Percentiles rank a stretch among this genome's conserved stretches.
These are phyloP conservation scores for Porites cylindrica DNA, from an alignment of 92 coral and sea anemone species.

Conservation along the genomic window DNA sequence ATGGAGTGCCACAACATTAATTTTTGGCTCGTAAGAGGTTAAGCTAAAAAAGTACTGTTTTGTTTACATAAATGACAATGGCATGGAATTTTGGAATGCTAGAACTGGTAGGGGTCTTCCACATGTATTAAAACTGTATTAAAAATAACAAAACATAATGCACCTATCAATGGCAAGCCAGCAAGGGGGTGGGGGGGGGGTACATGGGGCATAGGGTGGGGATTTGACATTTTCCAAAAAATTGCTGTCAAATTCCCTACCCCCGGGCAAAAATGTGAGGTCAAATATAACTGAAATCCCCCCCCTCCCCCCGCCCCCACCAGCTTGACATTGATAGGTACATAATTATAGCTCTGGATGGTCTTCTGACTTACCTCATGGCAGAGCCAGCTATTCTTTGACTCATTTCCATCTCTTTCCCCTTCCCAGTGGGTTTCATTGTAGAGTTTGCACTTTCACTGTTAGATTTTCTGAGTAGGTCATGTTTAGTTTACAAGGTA, in stretches of 20 bases:
- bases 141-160: no score
- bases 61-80: not conserved
- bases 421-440: not conserved
- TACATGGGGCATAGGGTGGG: no score
- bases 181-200: not conserved
- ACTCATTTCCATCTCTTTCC: slow-evolving; percentile 9
- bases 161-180: not conserved
- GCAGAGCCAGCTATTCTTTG: slow-evolving; percentile 13
- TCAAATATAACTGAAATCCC: no score
- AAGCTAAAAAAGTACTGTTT: slow-evolving; percentile 2
- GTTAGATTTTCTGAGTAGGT: not conserved
- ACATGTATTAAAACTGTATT: no score
- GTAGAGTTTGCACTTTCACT: slow-evolving; percentile 6
- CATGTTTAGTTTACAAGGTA: slow-evolving; percentile 3
- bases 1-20: no score
- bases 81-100: not conserved
- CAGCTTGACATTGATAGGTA: not conserved
- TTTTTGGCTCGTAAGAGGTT: not conserved
- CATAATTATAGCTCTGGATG: not conserved
- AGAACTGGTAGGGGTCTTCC: not conserved
- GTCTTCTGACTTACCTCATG: slow-evolving; percentile 11
- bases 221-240: no score
- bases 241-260: not conserved
- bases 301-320: not conserved
- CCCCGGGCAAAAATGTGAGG: not conserved